phyloP scores from a whole-genome alignment of 2,888 invertebrate genomes.

The Epistrophe grossulariae region DNA sequence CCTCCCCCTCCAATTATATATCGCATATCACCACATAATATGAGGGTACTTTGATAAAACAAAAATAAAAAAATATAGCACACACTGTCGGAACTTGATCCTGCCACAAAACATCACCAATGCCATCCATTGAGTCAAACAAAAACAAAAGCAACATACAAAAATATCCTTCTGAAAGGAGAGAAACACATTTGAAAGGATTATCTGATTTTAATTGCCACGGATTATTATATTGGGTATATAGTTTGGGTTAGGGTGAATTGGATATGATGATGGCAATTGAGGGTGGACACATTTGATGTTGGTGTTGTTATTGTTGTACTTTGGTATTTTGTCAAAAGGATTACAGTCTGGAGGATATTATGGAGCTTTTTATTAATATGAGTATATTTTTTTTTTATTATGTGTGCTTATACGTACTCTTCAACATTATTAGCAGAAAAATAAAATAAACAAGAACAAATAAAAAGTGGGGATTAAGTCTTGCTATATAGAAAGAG shows the following conservation, averaged over 20 bases:
- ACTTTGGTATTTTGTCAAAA: slow-evolving; percentile 26
- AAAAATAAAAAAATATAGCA: slow-evolving; percentile 45
- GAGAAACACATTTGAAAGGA: slow-evolving; percentile 68
- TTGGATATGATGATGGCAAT: slow-evolving; percentile 21
- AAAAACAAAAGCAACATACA: background rate
- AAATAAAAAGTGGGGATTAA: slow-evolving; percentile 13
- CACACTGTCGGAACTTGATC: slow-evolving; percentile 58
- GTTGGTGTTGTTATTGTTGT: background rate
- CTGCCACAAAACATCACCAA: slow-evolving; percentile 52
- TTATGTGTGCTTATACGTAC: slow-evolving; percentile 6
- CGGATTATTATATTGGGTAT: slow-evolving; percentile 63
- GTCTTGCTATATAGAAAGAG: background rate
- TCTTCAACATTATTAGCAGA: background rate
- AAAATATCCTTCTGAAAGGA: slow-evolving; percentile 41
- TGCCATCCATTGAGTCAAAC: slow-evolving; percentile 37
- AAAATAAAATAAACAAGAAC: background rate
- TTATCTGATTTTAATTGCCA: slow-evolving; percentile 73
- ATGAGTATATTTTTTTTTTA: slow-evolving; percentile 4
- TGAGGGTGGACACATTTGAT: slow-evolving; percentile 11
- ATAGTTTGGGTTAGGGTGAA: slow-evolving; percentile 14
- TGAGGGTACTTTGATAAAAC: slow-evolving; percentile 40
- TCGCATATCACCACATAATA: slow-evolving; percentile 2
- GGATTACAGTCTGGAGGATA: slow-evolving; percentile 12
- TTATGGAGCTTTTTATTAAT: slow-evolving; percentile 35
- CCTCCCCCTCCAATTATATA: background rate